Percentiles rank a stretch among this genome's conserved stretches.
Evolutionary conservation across 30 jellyfish, hydroid and myxozoan species (phyloP).

Genomic region (Cassiopea xamachana): DNA sequence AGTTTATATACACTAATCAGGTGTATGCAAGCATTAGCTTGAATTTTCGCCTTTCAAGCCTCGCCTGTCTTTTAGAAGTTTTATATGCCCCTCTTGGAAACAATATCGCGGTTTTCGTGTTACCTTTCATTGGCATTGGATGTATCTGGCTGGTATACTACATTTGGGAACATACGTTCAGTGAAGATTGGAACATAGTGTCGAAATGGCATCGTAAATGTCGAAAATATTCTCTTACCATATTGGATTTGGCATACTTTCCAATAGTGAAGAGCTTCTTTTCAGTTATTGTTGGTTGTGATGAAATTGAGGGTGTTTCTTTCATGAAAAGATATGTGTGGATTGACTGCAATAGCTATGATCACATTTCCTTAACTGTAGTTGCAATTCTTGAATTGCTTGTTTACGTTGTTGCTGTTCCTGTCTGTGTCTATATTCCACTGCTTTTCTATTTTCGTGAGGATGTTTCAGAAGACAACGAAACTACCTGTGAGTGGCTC

Average conservation of each 20-base stretch:
- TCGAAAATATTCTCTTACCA: conserved; percentile 24
- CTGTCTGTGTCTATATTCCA: conserved; percentile 38
- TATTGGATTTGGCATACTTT: conserved; percentile 62
- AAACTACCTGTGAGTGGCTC: conserved; percentile 42
- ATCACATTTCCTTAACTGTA: not conserved
- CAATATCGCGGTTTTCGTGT: not conserved
- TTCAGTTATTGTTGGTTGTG: conserved; percentile 49
- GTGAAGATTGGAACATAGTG: no score
- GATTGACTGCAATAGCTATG: conserved; percentile 36
- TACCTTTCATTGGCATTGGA: conserved; percentile 2
- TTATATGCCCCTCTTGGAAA: not conserved
- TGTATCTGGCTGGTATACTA: not conserved
- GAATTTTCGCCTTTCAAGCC: conserved; percentile 52
- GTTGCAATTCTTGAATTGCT: conserved; percentile 27
- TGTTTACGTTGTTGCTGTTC: conserved; percentile 50
- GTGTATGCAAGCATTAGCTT: conserved; percentile 39
- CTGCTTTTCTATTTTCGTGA: conserved; percentile 33
- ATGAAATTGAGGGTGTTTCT: conserved; percentile 23
- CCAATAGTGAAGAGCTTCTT: conserved; percentile 26
- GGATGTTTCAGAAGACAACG: conserved; percentile 8
- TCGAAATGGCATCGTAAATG: no score
- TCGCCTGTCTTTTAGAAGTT: conserved; percentile 38
- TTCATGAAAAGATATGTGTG: conserved; percentile 52
- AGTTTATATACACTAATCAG: conserved; percentile 33
- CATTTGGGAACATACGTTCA: not conserved